A percentile compares a stretch with the other conserved stretches of the same genome.
Evolutionary conservation across 2,113 vertebrate genomes (phyloP).

Genomic region (Chaetops frenatus): DNA sequence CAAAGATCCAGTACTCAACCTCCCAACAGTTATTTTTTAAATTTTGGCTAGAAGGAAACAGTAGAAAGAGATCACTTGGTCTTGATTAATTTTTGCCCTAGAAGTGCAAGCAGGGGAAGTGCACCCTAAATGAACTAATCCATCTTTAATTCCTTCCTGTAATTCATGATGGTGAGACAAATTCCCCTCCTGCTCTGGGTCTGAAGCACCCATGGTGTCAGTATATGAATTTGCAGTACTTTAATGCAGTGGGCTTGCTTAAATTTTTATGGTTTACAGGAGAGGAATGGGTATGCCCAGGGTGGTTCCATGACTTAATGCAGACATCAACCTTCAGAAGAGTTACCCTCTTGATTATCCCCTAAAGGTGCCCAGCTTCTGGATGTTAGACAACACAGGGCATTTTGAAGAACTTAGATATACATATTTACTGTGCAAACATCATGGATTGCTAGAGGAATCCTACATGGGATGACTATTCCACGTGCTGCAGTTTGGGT

Average conservation of each 20-base stretch:
- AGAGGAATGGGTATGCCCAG: background rate
- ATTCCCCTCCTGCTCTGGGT: background rate
- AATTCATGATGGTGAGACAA: background rate
- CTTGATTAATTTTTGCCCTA: background rate
- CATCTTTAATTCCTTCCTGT: background rate
- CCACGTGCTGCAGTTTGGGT: background rate
- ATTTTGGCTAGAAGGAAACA: background rate
- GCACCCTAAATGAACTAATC: background rate
- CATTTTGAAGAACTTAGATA: background rate
- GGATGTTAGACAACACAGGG: background rate
- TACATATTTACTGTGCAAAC: background rate
- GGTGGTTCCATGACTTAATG: background rate
- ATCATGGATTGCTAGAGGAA: background rate
- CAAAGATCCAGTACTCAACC: background rate
- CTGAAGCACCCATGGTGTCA: background rate
- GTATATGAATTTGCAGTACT: background rate
- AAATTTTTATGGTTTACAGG: background rate
- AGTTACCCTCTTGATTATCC: background rate
- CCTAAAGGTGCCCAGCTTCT: background rate
- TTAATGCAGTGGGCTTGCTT: background rate
- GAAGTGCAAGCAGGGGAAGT: background rate
- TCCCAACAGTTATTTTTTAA: background rate
- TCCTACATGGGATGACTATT: background rate
- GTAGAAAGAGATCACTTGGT: background rate
- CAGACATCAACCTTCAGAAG: background rate